A percentile compares a stretch with the other conserved stretches of the same genome.
Evolutionary conservation across 2,797 vertebrate genomes (phyloP).

Genomic region (Phoeniculus purpureus): DNA sequence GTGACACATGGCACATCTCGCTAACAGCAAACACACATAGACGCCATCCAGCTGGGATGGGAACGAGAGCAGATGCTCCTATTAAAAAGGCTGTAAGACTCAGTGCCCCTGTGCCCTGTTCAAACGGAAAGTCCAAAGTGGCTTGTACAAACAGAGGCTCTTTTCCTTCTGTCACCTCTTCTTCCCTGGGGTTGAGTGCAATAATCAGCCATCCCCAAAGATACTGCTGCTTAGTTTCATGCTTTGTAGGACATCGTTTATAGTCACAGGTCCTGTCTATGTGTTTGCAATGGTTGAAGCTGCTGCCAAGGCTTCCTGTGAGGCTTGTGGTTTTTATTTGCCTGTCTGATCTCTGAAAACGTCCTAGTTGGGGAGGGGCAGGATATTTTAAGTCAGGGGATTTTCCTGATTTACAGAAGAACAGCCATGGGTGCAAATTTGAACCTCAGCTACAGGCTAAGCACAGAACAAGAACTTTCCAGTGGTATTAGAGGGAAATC

Average conservation of each 20-base stretch:
- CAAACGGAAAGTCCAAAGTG: constrained; percentile 46
- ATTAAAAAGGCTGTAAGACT: constrained; percentile 49
- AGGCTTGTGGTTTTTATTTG: neutral
- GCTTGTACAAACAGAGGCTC: constrained; percentile 13
- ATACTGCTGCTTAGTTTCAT: neutral
- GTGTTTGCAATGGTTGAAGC: neutral
- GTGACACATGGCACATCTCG: constrained; percentile 17
- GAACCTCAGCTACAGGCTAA: neutral
- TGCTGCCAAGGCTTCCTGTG: neutral
- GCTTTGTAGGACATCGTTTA: neutral
- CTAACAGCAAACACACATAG: constrained; percentile 27
- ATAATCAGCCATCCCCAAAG: constrained; percentile 1
- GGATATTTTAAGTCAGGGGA: neutral
- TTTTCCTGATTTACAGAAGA: neutral
- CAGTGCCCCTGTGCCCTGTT: constrained; percentile 31
- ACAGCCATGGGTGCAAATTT: neutral
- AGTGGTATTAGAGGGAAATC: neutral
- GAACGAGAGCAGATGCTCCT: constrained; percentile 56
- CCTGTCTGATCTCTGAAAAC: neutral
- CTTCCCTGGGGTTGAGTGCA: neutral
- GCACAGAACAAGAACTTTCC: neutral
- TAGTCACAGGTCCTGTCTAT: neutral
- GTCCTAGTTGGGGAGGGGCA: neutral
- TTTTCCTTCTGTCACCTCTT: constrained; percentile 33
- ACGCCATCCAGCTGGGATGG: constrained; percentile 52